Evolutionary conservation across 1,140 invertebrate genomes (phyloP), one percentile per base, ranked within the genome.

Genomic region (Oryzaephilus surinamensis): DNA sequence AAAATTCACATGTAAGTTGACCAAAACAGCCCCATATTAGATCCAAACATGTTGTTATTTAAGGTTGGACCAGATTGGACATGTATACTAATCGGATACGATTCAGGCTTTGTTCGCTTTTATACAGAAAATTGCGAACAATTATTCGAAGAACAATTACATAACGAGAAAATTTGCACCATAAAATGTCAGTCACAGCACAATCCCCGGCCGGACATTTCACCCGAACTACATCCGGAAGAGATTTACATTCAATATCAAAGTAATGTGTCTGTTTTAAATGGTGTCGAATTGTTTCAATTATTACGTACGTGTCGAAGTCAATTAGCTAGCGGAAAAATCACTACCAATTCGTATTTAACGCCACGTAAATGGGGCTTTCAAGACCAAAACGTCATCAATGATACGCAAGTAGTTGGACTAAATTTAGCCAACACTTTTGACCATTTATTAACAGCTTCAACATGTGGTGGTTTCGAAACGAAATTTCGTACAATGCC

Each of bases 51-150:
- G 67, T 35, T 38, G 16, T 45, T 40, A 36, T 40, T 64, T 58
- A 43, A 73, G 68, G 77, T 77, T 53, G 74, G 73, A n/a, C 76
- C 82, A 27, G 92, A 97, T 60, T 97, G 92, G 92, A 93, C 89
- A 8, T 93, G 88, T 63, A 75, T 96, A 43, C 75, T 83, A 43
- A 72, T 94, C 40, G 92, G 92, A 13, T 87, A 92, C 51, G 76
- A 74, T 46, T 80, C 81, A 43, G 93, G 94, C 18, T 77, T 74
- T 66, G 67, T 96, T 19, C 69, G 79, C 44, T 90, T 96, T 65
- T 96, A 92, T 58, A 90, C 86, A 6, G 91, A 93, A 71, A 79
- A 74, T 52, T 88, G 86, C 19, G 73, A 77, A 45, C 66, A 90
- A 23, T 66, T 97, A 18, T 65, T 94, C 10, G 78, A 78, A 24